Evolutionary conservation across 2,888 invertebrate species (phyloP).

Genomic region (Loripinus fragilis): DNA sequence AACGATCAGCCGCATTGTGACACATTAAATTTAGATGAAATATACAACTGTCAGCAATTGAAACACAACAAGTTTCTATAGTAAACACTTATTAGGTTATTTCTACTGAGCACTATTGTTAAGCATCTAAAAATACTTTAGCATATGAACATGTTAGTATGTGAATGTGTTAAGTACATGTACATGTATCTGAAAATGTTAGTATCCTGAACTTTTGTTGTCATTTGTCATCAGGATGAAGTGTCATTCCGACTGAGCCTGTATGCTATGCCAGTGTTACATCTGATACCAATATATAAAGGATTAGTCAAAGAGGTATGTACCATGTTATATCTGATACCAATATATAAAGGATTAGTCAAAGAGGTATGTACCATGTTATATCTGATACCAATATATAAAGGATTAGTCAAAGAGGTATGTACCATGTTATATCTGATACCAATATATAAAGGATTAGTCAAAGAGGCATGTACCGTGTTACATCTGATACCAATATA

Average conservation of each 20-base stretch:
- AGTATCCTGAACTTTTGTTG: no score
- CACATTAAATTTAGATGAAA: no score
- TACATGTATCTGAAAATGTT: no score
- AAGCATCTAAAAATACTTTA: no score
- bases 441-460: slow-evolving; percentile 66
- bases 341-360: slow-evolving; percentile 65
- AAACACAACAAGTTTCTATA: no score
- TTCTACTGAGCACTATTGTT: no score
- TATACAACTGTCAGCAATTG: no score
- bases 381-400: slow-evolving; percentile 69
- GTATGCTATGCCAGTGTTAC: slow-evolving; percentile 69
- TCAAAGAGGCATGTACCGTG: slow-evolving; percentile 66
- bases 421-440: slow-evolving; percentile 67
- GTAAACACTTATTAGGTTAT: no score
- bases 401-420: slow-evolving; percentile 66
- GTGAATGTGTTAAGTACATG: no score
- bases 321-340: slow-evolving; percentile 65
- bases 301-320: slow-evolving; percentile 68
- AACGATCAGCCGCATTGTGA: no score
- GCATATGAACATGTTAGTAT: no score
- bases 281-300: slow-evolving; percentile 69
- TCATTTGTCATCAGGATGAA: slow-evolving; percentile 64
- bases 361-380: slow-evolving; percentile 66
- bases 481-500: no score
- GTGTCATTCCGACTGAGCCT: slow-evolving; percentile 74